Percentiles rank a stretch among this genome's conserved stretches.
Evolutionary conservation across 2,888 invertebrate genomes (phyloP).

Genomic region (Hofmannophila pseudospretella): DNA sequence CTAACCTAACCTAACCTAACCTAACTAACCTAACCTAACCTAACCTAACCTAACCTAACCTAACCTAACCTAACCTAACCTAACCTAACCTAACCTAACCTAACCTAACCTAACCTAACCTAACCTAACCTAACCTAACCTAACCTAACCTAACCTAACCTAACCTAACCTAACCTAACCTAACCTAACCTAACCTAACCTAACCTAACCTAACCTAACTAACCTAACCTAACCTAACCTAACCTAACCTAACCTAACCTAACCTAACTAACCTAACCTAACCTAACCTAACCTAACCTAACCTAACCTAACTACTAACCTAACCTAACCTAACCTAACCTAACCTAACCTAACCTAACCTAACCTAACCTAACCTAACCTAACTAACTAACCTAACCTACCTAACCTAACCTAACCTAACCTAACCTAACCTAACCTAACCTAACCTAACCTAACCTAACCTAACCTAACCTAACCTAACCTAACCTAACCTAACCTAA

Average conservation of each 20-base stretch:
- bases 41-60: conserved; percentile 11
- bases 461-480: conserved; percentile 23
- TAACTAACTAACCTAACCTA: conserved; percentile 18
- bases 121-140: conserved; percentile 11
- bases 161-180: conserved; percentile 11
- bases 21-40: conserved; percentile 11
- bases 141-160: conserved; percentile 11
- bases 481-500: conserved; percentile 24
- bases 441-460: conserved; percentile 17
- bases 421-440: conserved; percentile 18
- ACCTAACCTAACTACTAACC: conserved; percentile 23
- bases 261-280: conserved; percentile 20
- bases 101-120: conserved; percentile 11
- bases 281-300: conserved; percentile 22
- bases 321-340: conserved; percentile 21
- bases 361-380: conserved; percentile 16
- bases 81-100: conserved; percentile 11
- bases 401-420: conserved; percentile 18
- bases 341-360: conserved; percentile 17
- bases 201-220: conserved; percentile 17
- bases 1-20: conserved; percentile 16
- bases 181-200: conserved; percentile 17
- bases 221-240: conserved; percentile 21
- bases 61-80: conserved; percentile 11
- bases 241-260: conserved; percentile 24